Evolutionary conservation across 2,888 invertebrate species (phyloP).

Genomic region (Asteroscopus sphinx): DNA sequence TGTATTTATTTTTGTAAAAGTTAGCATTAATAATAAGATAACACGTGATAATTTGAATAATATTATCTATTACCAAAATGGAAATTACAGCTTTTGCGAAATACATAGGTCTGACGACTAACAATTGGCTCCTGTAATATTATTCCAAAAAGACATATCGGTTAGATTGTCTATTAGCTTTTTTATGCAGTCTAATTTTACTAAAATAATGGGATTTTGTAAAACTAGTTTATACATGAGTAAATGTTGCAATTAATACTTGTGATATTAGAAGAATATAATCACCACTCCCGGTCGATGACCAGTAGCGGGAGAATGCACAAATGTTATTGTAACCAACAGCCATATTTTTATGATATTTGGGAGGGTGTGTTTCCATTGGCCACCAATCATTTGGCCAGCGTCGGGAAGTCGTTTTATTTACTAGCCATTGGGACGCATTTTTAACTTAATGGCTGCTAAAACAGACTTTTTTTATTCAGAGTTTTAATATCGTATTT

Average conservation of each 20-base stretch:
- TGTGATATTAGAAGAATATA: constrained; percentile 85
- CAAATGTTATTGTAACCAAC: constrained; percentile 81
- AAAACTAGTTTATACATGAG: constrained; percentile 69
- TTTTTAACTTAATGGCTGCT: constrained; percentile 40
- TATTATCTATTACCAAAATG: constrained; percentile 59
- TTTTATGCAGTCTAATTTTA: constrained; percentile 65
- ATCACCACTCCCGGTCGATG: constrained; percentile 59
- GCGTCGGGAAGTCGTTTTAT: constrained; percentile 29
- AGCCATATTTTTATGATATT: constrained; percentile 87
- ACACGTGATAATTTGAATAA: constrained; percentile 66
- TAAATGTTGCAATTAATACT: constrained; percentile 80
- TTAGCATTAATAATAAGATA: constrained; percentile 63
- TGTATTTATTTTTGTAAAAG: constrained; percentile 81
- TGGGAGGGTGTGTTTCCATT: constrained; percentile 57
- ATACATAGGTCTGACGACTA: constrained; percentile 48
- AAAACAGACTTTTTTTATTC: constrained; percentile 45
- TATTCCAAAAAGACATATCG: constrained; percentile 79
- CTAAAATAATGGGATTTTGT: constrained; percentile 56
- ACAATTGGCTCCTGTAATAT: constrained; percentile 58
- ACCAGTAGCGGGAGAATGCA: constrained; percentile 69
- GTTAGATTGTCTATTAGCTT: constrained; percentile 74
- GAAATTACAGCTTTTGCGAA: constrained; percentile 56
- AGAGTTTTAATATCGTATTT: constrained; percentile 46
- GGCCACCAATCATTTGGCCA: constrained; percentile 47
- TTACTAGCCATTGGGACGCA: constrained; percentile 40